Evolutionary conservation across 2,888 invertebrate genomes (phyloP).

Genomic region (Germaria angustata): DNA sequence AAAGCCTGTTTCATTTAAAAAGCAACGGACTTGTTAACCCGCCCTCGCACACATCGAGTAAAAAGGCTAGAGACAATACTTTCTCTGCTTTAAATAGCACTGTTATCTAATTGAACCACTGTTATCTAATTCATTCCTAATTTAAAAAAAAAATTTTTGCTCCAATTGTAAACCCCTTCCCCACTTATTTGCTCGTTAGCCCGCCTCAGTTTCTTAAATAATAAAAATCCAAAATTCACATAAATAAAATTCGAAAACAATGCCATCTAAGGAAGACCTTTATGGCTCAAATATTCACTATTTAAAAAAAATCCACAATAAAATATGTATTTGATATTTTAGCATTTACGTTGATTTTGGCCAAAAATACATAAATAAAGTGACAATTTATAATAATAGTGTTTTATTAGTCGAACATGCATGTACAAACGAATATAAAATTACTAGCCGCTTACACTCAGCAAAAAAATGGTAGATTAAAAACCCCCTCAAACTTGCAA

Average conservation of each 20-base stretch:
- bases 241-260: conserved; percentile 39
- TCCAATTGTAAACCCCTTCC: not conserved
- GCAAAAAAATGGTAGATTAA: conserved; percentile 7
- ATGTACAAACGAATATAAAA: conserved; percentile 46
- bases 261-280: conserved; percentile 57
- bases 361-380: conserved; percentile 56
- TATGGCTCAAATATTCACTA: conserved; percentile 52
- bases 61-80: too few relatives aligned
- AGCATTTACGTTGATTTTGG: conserved; percentile 52
- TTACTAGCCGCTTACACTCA: conserved; percentile 36
- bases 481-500: not conserved
- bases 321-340: conserved; percentile 61
- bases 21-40: too few relatives aligned
- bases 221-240: conserved; percentile 35
- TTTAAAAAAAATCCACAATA: conserved; percentile 33
- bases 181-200: not conserved
- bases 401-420: conserved; percentile 65
- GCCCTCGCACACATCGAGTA: too few relatives aligned
- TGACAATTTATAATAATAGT: conserved; percentile 66
- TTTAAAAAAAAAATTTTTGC: too few relatives aligned
- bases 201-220: conserved; percentile 23
- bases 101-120: too few relatives aligned
- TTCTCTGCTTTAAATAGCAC: too few relatives aligned
- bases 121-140: too few relatives aligned
- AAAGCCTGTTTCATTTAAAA: too few relatives aligned